Evolutionary conservation across 2,888 invertebrate species (phyloP).

Genomic region (Ormyrus thymus): DNA sequence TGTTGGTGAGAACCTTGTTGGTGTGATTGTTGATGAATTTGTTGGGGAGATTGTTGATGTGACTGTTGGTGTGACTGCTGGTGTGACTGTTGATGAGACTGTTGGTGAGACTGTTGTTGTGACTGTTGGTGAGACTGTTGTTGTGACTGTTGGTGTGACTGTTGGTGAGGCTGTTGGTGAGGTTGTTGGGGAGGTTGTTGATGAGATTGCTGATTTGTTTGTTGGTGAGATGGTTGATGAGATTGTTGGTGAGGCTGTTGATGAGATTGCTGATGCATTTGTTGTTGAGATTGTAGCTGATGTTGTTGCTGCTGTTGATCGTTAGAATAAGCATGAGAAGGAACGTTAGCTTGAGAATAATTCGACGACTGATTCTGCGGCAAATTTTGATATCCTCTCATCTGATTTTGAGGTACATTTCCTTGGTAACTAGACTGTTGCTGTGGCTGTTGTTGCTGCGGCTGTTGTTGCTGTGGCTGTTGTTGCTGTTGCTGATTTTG

Average conservation of each 20-base stretch:
- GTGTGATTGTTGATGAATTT: conserved; percentile 8
- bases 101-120: conserved; percentile 50
- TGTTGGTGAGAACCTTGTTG: conserved; percentile 33
- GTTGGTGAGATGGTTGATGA: conserved; percentile 10
- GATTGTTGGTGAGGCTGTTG: background rate
- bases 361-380: conserved; percentile 58
- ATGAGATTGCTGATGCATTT: background rate
- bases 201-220: conserved; percentile 5
- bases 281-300: conserved; percentile 7
- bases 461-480: conserved; percentile 32
- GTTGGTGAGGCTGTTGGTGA: background rate
- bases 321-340: conserved; percentile 31
- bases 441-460: conserved; percentile 16
- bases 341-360: conserved; percentile 35
- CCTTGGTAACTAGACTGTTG: conserved; percentile 51
- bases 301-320: conserved; percentile 42
- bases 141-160: background rate
- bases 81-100: conserved; percentile 18
- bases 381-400: conserved; percentile 61
- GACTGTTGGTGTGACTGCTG: conserved; percentile 28
- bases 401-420: conserved; percentile 62
- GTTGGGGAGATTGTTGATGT: conserved; percentile 1
- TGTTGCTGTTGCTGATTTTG: conserved; percentile 43
- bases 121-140: conserved; percentile 44
- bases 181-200: conserved; percentile 3